Evolutionary conservation across 2,797 vertebrate genomes (phyloP).

Genomic region (Eurystomus glaucurus): DNA sequence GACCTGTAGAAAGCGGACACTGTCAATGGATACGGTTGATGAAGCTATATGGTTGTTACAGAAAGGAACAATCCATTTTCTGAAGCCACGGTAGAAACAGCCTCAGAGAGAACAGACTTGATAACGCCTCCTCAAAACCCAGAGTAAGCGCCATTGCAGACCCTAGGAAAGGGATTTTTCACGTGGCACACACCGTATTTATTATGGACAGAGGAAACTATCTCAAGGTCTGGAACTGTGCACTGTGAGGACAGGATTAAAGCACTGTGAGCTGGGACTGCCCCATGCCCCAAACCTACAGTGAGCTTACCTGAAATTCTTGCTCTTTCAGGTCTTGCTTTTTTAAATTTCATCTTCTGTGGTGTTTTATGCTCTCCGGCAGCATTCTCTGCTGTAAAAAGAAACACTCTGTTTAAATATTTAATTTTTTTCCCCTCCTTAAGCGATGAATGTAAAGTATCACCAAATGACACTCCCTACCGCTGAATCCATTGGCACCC

Average conservation of each 20-base stretch:
- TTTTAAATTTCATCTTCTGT: neutral
- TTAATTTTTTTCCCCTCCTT: neutral
- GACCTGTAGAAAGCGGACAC: neutral
- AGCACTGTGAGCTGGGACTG: neutral
- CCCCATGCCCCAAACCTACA: neutral
- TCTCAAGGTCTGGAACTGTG: neutral
- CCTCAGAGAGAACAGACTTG: neutral
- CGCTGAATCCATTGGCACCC: neutral
- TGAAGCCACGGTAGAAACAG: neutral
- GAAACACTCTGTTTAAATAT: neutral
- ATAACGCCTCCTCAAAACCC: neutral
- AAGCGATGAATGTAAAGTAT: slow-evolving; percentile 3
- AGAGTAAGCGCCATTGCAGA: neutral
- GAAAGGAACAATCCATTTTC: neutral
- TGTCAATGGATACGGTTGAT: neutral
- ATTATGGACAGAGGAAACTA: neutral
- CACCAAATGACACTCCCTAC: neutral
- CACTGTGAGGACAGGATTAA: neutral
- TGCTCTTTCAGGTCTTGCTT: neutral
- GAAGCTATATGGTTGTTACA: neutral
- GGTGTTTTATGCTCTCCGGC: neutral
- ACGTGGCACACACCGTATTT: accelerated
- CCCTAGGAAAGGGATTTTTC: neutral
- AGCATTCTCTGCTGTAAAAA: neutral
- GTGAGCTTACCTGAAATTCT: neutral